Evolutionary conservation across 1,140 invertebrate genomes (phyloP), one percentile per base, ranked within the genome.

Genomic region (Drosophila mayri): DNA sequence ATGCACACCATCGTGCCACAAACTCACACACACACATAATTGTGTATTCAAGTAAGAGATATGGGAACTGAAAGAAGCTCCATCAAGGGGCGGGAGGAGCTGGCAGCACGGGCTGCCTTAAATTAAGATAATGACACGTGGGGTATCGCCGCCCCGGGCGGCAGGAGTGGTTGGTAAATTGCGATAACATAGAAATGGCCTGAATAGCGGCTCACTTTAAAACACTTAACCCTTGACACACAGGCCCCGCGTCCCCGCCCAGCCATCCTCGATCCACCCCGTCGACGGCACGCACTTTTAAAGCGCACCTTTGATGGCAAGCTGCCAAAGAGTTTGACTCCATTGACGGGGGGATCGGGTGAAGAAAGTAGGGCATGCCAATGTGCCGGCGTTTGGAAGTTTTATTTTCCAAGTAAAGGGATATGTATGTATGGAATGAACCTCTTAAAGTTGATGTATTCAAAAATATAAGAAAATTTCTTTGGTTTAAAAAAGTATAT

Each of bases 121-220:
- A 88, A 87, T 87, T 88, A 83, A 87, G 84, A 87, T 87, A 88
- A 87, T 87, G 84, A 87, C 84, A 87, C 81, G 72, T 88, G 84
- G 83, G 83, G 58, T 78, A 79, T 61, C 66, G 66, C 43, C 76
- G 44, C 75, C 22, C 59, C 55, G 72, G 60, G 62, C 52, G 32
- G 35, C 43, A 43, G 60, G 70, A 76, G 76, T 76, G 72, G 72
- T 88, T 87, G 84, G 76, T 78, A 87, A 87, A 88, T 84, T 88
- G 84, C 80, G 84, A 87, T 88, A 87, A 87, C 80, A 67, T 61
- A 71, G 63, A 81, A 81, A 85, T 76, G 81, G 74, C 66, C 58
- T 81, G 61, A 81, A 78, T 62, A 66, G 65, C 64, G 79, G 73
- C 75, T 79, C 74, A 71, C 78, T 70, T 78, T 77, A 65, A 81